Base-by-base conservation (phyloP, 1,140 invertebrate species). In the Drosophila triauraria region DNA sequence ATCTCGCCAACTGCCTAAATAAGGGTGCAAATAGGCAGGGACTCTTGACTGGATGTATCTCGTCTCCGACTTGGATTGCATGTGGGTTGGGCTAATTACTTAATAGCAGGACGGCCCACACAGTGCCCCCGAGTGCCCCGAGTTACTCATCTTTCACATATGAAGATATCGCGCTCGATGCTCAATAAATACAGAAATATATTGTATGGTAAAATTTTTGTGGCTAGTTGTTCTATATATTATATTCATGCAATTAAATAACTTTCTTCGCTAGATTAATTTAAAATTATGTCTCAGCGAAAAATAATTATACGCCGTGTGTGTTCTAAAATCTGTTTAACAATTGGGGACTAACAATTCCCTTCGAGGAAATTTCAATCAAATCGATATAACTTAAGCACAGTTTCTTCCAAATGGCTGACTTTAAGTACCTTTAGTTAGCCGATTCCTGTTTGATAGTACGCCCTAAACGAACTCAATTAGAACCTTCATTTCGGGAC, bases 1-100 rank as follows among this genome's bases (percentile, higher is more conserved):
- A n/a, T 47, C 35, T 17, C 35, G 35, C 38, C 43, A 27, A 43
- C 53, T 20, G 48, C 9, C 48, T 35, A 40, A 47, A 82, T 78
- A 74, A 82, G 78, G 71, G 79, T 71, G 87, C 69, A 80, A 91
- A 80, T 91, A 75, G 79, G 72, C 80, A 59, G 44, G 54, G 56
- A 61, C 56, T 74, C 48, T 2, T 23, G 42, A 13, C 10, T 38
- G 67, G 74, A 81, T 85, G 68, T 71, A 51, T 17, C 48, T 9
- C 60, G 47, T 40, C 51, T 43, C 25, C 15, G 47, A 15, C 20
- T 27, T 38, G 50, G 56, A 40, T 48, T 60, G 17, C 32, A 82
- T 38, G 13, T 53, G 48, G 60, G 51, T 54, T 47, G 64, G 51
- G 61, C 59, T 85, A 75, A 85, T 85, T 82, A 58, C 77, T 48